These are phyloP conservation scores for Drosophila sulfurigaster DNA, from an alignment of 1,140 invertebrate species.

Conservation along the genomic window DNA sequence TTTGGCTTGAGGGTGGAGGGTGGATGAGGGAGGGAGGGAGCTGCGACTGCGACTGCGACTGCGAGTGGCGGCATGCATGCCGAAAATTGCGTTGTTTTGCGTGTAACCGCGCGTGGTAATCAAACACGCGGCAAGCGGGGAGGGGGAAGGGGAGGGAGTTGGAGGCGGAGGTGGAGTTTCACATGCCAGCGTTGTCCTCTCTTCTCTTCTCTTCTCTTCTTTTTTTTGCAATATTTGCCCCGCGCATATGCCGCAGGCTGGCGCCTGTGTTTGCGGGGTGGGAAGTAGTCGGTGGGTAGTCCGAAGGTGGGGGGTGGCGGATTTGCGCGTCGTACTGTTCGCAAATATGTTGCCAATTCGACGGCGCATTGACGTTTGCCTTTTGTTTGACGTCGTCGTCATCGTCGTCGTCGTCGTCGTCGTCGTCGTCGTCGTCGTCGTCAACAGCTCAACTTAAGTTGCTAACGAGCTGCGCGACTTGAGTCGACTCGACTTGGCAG, in stretches of 20 bases:
- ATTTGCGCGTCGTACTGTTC: constrained; percentile 57
- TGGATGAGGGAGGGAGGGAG: constrained; percentile 1
- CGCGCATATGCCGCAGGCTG: constrained; percentile 50
- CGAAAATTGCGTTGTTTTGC: constrained; percentile 84
- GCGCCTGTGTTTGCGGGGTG: constrained; percentile 17
- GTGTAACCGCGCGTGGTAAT: constrained; percentile 84
- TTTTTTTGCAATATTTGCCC: constrained; percentile 22
- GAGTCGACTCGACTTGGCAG: neutral
- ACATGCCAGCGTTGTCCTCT: constrained; percentile 57
- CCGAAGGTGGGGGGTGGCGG: neutral
- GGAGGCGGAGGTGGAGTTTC: constrained; percentile 32
- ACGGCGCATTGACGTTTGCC: constrained; percentile 78
- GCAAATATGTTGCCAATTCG: constrained; percentile 84
- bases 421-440: constrained; percentile 49
- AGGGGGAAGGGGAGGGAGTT: neutral
- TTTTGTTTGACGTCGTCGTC: constrained; percentile 67
- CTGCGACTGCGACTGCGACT: constrained; percentile 11
- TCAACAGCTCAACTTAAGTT: constrained; percentile 82
- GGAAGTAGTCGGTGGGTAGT: neutral
- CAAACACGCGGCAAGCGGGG: constrained; percentile 71
- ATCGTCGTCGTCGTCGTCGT: constrained; percentile 32
- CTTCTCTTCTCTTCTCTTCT: constrained; percentile 9
- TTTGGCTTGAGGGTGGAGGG: neutral
- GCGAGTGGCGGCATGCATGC: constrained; percentile 73
- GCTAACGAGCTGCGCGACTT: constrained; percentile 77